These are phyloP conservation scores for Phallusia fumigata DNA, from an alignment of 23 tunicate species.

Conservation along the genomic window DNA sequence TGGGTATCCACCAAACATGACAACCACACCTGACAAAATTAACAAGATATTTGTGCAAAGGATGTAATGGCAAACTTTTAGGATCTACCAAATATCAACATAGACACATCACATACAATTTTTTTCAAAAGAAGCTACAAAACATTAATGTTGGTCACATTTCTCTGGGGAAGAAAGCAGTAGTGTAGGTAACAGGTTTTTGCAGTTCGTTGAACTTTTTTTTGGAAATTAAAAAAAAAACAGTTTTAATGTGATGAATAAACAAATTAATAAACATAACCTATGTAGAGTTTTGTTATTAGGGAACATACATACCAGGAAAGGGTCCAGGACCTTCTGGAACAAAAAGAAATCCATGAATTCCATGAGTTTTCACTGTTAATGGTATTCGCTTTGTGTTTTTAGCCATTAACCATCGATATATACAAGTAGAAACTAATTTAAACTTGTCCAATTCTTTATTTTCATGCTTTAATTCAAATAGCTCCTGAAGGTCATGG, in stretches of 20 bases:
- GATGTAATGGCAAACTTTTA: too few relatives aligned
- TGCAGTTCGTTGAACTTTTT: too few relatives aligned
- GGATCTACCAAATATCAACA: too few relatives aligned
- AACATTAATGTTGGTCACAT: too few relatives aligned
- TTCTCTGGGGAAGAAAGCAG: too few relatives aligned
- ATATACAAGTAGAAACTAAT: background rate
- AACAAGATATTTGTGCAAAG: too few relatives aligned
- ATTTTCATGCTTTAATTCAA: background rate
- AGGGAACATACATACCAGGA: constrained; percentile 29
- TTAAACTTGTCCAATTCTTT: background rate
- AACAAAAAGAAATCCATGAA: constrained; percentile 35
- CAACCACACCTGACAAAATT: constrained; percentile 55
- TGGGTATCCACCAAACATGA: constrained; percentile 44
- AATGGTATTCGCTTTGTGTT: constrained; percentile 18
- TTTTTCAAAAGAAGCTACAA: too few relatives aligned
- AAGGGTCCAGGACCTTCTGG: constrained; percentile 54
- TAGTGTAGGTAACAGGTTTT: too few relatives aligned
- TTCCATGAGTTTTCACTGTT: constrained; percentile 24
- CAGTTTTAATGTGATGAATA: too few relatives aligned
- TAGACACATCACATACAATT: too few relatives aligned
- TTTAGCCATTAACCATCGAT: constrained; percentile 34
- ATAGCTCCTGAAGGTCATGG: background rate
- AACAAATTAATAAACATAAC: background rate
- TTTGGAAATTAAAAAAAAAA: too few relatives aligned
- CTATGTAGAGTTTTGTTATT: too few relatives aligned